Evolutionary conservation across 2,888 invertebrate genomes (phyloP).

Genomic region (Boloria selene): DNA sequence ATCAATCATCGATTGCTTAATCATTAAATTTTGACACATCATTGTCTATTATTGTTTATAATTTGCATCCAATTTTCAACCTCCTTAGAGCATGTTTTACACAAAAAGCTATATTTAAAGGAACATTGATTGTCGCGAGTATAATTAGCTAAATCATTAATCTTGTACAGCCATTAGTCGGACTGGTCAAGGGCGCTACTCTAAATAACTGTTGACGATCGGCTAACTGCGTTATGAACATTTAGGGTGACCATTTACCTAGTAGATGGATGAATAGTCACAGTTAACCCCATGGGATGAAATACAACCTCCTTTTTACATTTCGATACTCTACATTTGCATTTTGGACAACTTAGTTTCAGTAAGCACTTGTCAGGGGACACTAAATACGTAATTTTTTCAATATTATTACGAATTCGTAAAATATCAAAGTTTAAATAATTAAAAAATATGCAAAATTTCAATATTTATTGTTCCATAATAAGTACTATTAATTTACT

Average conservation of each 20-base stretch:
- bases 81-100: slow-evolving; percentile 31
- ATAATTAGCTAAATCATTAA: slow-evolving; percentile 79
- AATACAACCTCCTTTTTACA: too few relatives aligned
- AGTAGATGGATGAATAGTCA: neutral
- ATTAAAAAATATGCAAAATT: too few relatives aligned
- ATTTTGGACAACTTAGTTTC: too few relatives aligned
- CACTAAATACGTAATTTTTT: too few relatives aligned
- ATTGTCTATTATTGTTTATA: slow-evolving; percentile 18
- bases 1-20: slow-evolving; percentile 9
- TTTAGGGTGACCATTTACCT: slow-evolving; percentile 42
- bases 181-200: slow-evolving; percentile 71
- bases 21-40: slow-evolving; percentile 23
- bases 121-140: slow-evolving; percentile 71
- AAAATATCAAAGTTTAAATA: too few relatives aligned
- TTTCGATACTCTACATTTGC: too few relatives aligned
- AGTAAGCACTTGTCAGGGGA: too few relatives aligned
- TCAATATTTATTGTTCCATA: too few relatives aligned
- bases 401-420: too few relatives aligned
- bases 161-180: slow-evolving; percentile 71
- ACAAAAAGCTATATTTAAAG: slow-evolving; percentile 49
- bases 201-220: slow-evolving; percentile 75
- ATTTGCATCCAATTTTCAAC: slow-evolving; percentile 22
- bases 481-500: too few relatives aligned
- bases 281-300: neutral
- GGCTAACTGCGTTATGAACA: slow-evolving; percentile 65